Evolutionary conservation across 2,888 invertebrate genomes (phyloP), one percentile per base, ranked within the genome.

Genomic region (Pseudeuparius sepicola): DNA sequence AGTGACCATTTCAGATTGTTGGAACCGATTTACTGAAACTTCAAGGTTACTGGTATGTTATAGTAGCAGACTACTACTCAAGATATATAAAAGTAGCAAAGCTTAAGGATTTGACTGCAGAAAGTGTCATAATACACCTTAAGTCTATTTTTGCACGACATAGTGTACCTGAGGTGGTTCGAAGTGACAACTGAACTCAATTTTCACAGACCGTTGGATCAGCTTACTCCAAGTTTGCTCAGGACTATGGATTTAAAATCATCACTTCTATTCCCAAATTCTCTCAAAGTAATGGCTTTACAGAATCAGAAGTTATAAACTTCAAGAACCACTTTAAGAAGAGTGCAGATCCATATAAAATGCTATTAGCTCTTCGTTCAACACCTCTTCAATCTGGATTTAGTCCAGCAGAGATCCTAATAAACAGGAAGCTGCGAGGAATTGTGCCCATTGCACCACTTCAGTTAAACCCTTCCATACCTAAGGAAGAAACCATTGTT

Each of bases 321-420:
- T 41, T 48, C 5, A 49, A 50, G 33, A 12, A 9, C 3, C 31
- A 45, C 28, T 28, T 48, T 4, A 44, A 47, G 39, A 54, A 54
- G 34, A 40, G 45, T 4, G 28, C 6, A 7, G 20, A 20, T 20
- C 7, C 20, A 6, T 20, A 20, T 20, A 20, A 20, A 20, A 20
- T 20, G 20, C 12, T 20, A 7, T 20, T 20, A 20, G 20, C 20
- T 7, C n/a, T 20, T 7, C 6, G 20, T 7, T 20, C 20, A 7
- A 20, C 20, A 20, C 20, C 20, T 6, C 20, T 20, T 20, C 20
- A 20, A n/a, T 7, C 6, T n/a, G 49, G 51, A 7, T 47, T 41
- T 30, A 47, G 43, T 14, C 50, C 53, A 11, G 46, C 49, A 3
- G 49, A 53, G 38, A 37, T 54, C 6, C 43, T 51, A 5, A 45